phyloP scores from a whole-genome alignment of 2,113 vertebrate genomes.

The Chionis minor region DNA sequence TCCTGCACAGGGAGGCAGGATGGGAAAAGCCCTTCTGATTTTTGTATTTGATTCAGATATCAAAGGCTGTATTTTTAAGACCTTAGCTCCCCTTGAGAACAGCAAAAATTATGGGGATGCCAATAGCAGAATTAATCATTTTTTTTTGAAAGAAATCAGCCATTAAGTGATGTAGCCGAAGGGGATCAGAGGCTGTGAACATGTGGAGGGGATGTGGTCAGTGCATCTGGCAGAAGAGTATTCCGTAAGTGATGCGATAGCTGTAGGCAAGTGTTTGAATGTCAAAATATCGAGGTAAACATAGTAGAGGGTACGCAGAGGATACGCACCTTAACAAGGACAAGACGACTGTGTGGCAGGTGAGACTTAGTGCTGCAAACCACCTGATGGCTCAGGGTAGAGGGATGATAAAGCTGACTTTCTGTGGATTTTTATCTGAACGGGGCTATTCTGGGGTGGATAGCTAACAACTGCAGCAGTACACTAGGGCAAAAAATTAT shows the following conservation, averaged over 20 bases:
- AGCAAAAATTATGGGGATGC: neutral
- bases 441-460: neutral
- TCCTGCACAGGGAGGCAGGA: neutral
- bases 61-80: neutral
- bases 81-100: neutral
- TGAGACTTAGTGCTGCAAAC: neutral
- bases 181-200: neutral
- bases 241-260: neutral
- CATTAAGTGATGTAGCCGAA: neutral
- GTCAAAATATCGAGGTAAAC: neutral
- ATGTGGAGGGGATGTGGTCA: neutral
- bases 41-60: neutral
- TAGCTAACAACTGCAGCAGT: neutral
- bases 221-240: neutral
- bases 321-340: neutral
- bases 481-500: neutral
- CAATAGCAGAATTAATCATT: neutral
- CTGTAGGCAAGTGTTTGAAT: neutral
- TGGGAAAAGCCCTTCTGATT: neutral
- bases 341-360: neutral
- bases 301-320: neutral
- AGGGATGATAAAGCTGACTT: neutral
- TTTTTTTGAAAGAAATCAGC: neutral
- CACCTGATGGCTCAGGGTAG: neutral
- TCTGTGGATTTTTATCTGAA: neutral